Evolutionary conservation across 1,140 invertebrate species (phyloP), one percentile per base, ranked within the genome.

Genomic region (Heliconius congener): DNA sequence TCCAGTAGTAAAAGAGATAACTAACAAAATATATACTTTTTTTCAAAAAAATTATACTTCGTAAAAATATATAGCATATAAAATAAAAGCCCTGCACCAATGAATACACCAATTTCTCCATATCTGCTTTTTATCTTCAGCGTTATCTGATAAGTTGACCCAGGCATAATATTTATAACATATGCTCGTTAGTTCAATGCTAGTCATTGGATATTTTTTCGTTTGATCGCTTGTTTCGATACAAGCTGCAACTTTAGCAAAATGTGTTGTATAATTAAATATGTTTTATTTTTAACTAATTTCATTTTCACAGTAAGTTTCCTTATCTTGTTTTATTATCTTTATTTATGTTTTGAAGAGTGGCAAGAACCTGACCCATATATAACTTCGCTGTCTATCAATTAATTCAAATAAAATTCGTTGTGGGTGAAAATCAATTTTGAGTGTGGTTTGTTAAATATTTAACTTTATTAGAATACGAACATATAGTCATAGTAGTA

Each of bases 241-340:
- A 6, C 60, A 66, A 66, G 9, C 27, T 6, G 27, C 5, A 13
- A 66, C 4, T 66, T 4, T 27, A 18, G 13, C 23, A 81, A 81
- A 60, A 81, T 81, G 80, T 77, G 80, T 74, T 81, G 73, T 66
- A 50, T 81, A 34, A 46, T 77, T 19, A 77, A 81, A 81, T 81
- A 81, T 66, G 71, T 37, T 23, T 70, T 81, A 27, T 73, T 77
- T 39, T 30, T 74, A 18, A 57, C 57, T 16, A 81, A 81, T 55
- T 70, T 77, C 23, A 34, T 81, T 52, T 81, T 81, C 46, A 77
- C 75, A 27, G 80, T 81, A 74, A 81, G 80, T 74, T 3, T 27
- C 52, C 57, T 27, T 23, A 23, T 16, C 11, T 66, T 66, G 2
- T 30, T 66, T 23, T 66, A 8, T 57, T 23, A 27, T 11, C n/a